phyloP scores from a whole-genome alignment of 2,888 invertebrate species.

The Artemia sp. region DNA sequence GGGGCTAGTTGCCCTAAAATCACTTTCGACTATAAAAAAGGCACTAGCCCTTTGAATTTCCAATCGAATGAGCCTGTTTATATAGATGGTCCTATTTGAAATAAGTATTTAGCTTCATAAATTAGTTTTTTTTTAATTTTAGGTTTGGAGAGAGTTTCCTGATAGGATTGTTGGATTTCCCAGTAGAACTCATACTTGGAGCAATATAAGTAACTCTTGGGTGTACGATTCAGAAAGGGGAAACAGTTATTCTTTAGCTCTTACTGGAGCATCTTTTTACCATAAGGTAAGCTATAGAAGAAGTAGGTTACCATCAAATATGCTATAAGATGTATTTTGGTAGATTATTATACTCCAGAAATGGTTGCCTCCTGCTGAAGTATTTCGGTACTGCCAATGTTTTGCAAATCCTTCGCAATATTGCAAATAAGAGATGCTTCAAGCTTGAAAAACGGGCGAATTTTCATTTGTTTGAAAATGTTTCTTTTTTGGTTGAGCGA shows the following conservation, averaged over 20 bases:
- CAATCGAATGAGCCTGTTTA: no score
- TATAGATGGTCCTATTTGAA: not conserved
- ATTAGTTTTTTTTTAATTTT: slow-evolving; percentile 26
- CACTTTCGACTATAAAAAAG: no score
- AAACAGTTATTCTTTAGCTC: slow-evolving; percentile 83
- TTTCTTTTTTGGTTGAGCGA: no score
- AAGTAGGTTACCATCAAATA: no score
- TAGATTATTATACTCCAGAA: no score
- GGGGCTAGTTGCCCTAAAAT: no score
- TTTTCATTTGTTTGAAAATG: no score
- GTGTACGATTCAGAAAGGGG: slow-evolving; percentile 95
- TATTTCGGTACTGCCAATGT: not conserved
- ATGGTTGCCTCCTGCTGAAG: no score
- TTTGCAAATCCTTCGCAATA: not conserved
- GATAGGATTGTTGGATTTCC: slow-evolving; percentile 92
- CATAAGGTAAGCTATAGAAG: slow-evolving; percentile 48
- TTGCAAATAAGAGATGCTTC: no score
- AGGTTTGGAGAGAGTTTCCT: slow-evolving; percentile 93
- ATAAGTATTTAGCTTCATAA: not conserved
- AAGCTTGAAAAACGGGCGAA: no score
- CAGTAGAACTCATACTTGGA: slow-evolving; percentile 82
- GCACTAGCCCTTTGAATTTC: no score
- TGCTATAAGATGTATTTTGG: no score
- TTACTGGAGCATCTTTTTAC: slow-evolving; percentile 91
- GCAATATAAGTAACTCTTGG: slow-evolving; percentile 67